Conservation (phyloP, 2,888 invertebrate genomes). For the Hirtodrosophila cameraria region DNA sequence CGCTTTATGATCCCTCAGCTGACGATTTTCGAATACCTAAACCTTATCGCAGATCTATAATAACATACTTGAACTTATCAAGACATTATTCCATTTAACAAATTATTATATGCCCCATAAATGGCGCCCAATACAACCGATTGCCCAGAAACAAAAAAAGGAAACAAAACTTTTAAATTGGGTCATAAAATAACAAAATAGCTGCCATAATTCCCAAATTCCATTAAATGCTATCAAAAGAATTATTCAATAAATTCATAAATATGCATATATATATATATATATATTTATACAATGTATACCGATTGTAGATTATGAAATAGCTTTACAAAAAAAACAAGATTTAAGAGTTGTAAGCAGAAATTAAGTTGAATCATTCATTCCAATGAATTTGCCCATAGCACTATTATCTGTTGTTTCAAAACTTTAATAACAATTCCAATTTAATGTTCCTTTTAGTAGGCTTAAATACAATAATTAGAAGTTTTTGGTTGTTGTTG, state of each 20-base stretch:
- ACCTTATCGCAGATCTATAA: conserved; percentile 55
- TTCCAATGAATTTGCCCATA: too few species aligned
- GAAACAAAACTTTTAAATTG: conserved; percentile 6
- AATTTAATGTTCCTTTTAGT: too few species aligned
- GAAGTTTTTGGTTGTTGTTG: too few species aligned
- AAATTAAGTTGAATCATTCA: too few species aligned
- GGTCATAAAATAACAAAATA: conserved; percentile 18
- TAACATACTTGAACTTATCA: conserved; percentile 63
- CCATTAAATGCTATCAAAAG: conserved; percentile 6
- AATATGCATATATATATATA: too few species aligned
- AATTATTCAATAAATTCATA: conserved; percentile 30
- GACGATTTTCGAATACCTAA: conserved; percentile 8
- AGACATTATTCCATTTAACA: conserved; percentile 52
- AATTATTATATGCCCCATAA: conserved; percentile 44
- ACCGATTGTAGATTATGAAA: conserved; percentile 7
- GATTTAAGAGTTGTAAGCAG: too few species aligned
- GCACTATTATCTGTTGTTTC: too few species aligned
- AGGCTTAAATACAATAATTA: too few species aligned
- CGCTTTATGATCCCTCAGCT: conserved; percentile 33
- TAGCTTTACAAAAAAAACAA: too few species aligned
- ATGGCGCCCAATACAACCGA: too few species aligned
- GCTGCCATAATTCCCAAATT: conserved; percentile 15
- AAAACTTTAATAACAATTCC: too few species aligned
- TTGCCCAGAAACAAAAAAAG: conserved; percentile 5
- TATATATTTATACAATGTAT: neutral